A percentile compares a stretch with the other conserved stretches of the same genome.
phyloP scores from a whole-genome alignment of 2,797 vertebrate species.

The Sebastes variabilis region DNA sequence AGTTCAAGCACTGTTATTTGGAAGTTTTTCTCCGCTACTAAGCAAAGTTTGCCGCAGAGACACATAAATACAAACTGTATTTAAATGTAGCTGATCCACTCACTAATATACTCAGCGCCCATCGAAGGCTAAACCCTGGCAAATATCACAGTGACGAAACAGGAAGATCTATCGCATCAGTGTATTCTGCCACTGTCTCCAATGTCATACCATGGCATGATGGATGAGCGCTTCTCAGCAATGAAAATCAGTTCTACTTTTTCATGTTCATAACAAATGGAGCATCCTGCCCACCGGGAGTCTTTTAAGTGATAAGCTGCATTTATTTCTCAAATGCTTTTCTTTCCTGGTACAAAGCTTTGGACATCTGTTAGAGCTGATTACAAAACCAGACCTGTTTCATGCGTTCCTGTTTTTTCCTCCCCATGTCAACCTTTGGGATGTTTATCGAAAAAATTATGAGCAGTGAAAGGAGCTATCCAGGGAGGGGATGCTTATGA shows the following conservation, averaged over 20 bases:
- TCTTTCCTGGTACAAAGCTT: slow-evolving; percentile 34
- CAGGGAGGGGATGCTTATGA: slow-evolving; percentile 57
- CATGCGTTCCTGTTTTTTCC: slow-evolving; percentile 34
- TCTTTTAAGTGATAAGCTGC: slow-evolving; percentile 70
- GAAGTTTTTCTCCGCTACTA: not conserved
- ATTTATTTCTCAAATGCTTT: slow-evolving; percentile 67
- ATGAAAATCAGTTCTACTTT: slow-evolving; percentile 44
- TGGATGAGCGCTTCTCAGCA: slow-evolving; percentile 30
- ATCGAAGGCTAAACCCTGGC: not conserved
- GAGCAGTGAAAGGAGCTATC: slow-evolving; percentile 53
- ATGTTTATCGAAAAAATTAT: slow-evolving; percentile 65
- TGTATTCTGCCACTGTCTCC: slow-evolving; percentile 9
- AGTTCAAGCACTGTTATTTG: not conserved
- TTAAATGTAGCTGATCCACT: not conserved
- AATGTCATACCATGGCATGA: slow-evolving; percentile 38
- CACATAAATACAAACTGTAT: not conserved
- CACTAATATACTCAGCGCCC: slow-evolving; percentile 9
- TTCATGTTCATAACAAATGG: slow-evolving; percentile 56
- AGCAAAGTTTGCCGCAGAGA: not conserved
- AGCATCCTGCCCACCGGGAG: slow-evolving; percentile 53
- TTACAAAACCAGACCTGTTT: slow-evolving; percentile 63
- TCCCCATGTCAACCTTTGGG: slow-evolving; percentile 39
- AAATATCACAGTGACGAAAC: slow-evolving; percentile 17
- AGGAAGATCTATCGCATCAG: slow-evolving; percentile 20
- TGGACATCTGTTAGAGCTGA: slow-evolving; percentile 68